Conservation (phyloP, 1,140 invertebrate genomes). For the Leptonema lineaticorne region DNA sequence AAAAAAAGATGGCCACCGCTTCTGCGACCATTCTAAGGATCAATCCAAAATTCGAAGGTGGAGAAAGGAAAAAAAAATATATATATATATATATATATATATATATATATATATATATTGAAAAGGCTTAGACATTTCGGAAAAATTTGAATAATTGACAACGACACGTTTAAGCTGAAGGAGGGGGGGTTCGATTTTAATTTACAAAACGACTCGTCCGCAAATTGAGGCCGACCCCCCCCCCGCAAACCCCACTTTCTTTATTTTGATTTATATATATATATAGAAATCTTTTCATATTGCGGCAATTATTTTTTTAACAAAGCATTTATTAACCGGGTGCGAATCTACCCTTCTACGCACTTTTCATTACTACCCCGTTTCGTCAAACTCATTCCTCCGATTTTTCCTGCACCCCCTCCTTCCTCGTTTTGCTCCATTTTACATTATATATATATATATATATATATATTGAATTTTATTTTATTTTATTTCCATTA, state of each 20-base stretch:
- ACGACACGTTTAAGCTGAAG: conserved; percentile 24
- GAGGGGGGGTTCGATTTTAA: conserved; percentile 27
- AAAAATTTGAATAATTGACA: conserved; percentile 28
- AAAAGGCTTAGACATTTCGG: not conserved
- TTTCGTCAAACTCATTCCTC: too few species aligned
- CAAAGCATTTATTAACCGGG: conserved; percentile 23
- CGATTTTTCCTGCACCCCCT: too few species aligned
- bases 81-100: not conserved
- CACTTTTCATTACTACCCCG: not conserved
- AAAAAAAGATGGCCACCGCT: too few species aligned
- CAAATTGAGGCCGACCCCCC: not conserved
- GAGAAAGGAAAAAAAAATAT: not conserved
- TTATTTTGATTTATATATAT: conserved; percentile 1
- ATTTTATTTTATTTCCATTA: too few species aligned
- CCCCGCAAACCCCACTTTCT: not conserved
- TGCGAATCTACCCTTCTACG: too few species aligned
- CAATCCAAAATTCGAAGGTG: too few species aligned
- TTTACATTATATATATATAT: not conserved
- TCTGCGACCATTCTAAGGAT: too few species aligned
- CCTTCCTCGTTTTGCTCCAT: not conserved
- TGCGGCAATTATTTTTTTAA: conserved; percentile 27
- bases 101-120: not conserved
- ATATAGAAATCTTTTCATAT: conserved; percentile 18
- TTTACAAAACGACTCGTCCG: conserved; percentile 11
- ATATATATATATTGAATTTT: too few species aligned